Evolutionary conservation across 2,888 invertebrate genomes (phyloP).

Genomic region (Agriopis aurantiaria): DNA sequence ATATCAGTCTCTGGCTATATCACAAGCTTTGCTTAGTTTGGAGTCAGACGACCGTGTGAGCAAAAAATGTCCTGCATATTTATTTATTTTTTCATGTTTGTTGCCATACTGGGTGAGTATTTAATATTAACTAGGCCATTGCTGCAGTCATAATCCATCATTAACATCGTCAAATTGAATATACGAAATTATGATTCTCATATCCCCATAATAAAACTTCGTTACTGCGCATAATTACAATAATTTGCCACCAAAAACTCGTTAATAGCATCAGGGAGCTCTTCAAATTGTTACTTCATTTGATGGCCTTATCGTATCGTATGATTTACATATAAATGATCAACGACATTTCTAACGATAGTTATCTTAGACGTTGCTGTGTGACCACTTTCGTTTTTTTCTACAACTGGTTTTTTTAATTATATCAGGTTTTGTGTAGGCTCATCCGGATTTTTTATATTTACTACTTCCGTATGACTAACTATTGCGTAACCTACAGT

Average conservation of each 20-base stretch:
- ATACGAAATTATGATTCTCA: not conserved
- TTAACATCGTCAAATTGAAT: constrained; percentile 13
- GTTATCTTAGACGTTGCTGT: constrained; percentile 27
- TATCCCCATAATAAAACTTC: constrained; percentile 9
- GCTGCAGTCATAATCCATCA: not conserved
- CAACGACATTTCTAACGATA: constrained; percentile 25
- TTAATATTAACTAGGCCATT: not conserved
- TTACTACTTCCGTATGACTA: constrained; percentile 21
- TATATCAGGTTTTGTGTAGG: constrained; percentile 41
- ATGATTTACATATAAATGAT: constrained; percentile 20
- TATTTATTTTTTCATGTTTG: not conserved
- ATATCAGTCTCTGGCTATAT: no score
- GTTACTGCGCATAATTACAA: constrained; percentile 18
- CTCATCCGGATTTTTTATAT: constrained; percentile 43
- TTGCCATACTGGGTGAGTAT: not conserved
- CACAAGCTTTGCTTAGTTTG: no score
- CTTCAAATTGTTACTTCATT: constrained; percentile 17
- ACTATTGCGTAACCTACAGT: constrained; percentile 30
- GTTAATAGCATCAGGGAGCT: constrained; percentile 1
- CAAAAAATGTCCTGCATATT: no score
- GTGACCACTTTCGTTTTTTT: constrained; percentile 55
- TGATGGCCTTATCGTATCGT: constrained; percentile 7
- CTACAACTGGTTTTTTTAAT: constrained; percentile 46
- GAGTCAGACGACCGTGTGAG: no score
- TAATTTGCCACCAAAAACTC: constrained; percentile 15